Percentiles rank a stretch among this genome's conserved stretches.
Evolutionary conservation across 2,888 invertebrate species (phyloP).

Genomic region (Entomobrya multifasciata): DNA sequence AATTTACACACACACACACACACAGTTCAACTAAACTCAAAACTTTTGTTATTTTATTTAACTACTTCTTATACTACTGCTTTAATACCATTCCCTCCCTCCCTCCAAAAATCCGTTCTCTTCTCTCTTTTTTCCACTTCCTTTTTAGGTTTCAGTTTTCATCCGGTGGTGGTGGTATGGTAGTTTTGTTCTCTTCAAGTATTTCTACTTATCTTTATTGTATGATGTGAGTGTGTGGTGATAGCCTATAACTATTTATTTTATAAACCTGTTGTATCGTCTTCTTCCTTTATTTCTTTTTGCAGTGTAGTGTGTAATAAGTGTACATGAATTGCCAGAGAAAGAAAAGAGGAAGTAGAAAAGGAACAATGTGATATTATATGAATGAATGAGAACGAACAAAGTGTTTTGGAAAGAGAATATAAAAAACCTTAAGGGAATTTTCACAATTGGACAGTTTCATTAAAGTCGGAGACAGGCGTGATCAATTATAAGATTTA

Average conservation of each 20-base stretch:
- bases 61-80: no score
- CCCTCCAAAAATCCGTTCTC: no score
- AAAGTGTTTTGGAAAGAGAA: conserved; percentile 37
- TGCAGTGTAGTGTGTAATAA: not conserved
- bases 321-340: not conserved
- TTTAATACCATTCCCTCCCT: no score
- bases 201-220: no score
- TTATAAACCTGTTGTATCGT: conserved; percentile 31
- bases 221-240: no score
- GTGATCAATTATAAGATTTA: conserved; percentile 76
- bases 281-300: not conserved
- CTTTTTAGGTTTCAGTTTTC: not conserved
- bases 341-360: not conserved
- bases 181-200: not conserved
- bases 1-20: no score
- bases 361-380: conserved; percentile 12
- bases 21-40: no score
- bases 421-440: conserved; percentile 66
- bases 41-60: no score
- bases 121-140: not conserved
- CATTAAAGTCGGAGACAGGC: conserved; percentile 75
- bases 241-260: not conserved
- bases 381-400: conserved; percentile 41
- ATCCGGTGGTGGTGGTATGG: no score
- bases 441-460: conserved; percentile 76